Percentiles rank a stretch among this genome's conserved stretches.
phyloP scores from a whole-genome alignment of 2,797 vertebrate genomes.

The Tinamus major region DNA sequence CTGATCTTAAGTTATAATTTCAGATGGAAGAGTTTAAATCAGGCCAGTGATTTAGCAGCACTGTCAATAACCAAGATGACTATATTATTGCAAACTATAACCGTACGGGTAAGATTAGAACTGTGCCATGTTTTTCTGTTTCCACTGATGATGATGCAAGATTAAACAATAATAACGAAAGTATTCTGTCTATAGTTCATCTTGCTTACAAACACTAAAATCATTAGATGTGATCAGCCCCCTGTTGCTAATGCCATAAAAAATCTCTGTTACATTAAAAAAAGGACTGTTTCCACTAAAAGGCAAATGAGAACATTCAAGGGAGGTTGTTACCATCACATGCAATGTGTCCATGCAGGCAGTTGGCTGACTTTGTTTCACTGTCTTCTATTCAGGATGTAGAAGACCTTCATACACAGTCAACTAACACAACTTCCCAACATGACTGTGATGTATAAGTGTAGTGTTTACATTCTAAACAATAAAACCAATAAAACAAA shows the following conservation, averaged over 20 bases:
- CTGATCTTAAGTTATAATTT: slow-evolving; percentile 24
- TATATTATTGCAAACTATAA: neutral
- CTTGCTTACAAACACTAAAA: neutral
- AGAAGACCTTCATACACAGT: neutral
- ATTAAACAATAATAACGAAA: neutral
- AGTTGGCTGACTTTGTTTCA: neutral
- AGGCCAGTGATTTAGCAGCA: neutral
- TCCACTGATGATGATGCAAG: neutral
- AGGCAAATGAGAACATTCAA: neutral
- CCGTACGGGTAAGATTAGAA: neutral
- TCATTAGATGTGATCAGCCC: neutral
- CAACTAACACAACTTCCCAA: neutral
- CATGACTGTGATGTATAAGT: neutral
- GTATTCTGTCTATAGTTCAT: neutral
- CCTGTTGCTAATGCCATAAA: neutral
- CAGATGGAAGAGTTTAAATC: slow-evolving; percentile 30
- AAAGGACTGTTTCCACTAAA: neutral
- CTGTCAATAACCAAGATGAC: neutral
- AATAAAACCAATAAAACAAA: neutral
- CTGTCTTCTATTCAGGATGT: neutral
- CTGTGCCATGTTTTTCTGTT: neutral
- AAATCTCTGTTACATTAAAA: neutral
- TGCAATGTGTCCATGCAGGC: too few species aligned
- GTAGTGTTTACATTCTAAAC: neutral
- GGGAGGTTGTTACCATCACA: neutral